Evolutionary conservation across 2,797 vertebrate genomes (phyloP), one percentile per base, ranked within the genome.

Genomic region (Limosa lapponica): DNA sequence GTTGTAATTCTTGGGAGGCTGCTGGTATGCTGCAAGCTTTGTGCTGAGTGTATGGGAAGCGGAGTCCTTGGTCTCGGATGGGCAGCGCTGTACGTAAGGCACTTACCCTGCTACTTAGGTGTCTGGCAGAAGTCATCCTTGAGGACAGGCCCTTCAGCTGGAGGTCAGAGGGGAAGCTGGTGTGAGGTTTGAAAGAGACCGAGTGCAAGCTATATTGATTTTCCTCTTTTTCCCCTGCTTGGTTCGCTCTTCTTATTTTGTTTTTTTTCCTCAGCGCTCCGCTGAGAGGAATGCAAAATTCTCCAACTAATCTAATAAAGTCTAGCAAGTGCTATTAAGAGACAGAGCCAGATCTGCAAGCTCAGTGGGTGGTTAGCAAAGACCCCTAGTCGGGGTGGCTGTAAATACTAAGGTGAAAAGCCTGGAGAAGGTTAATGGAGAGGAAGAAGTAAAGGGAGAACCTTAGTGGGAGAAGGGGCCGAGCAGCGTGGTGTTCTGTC

Each of bases 321-420:
- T 67, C 34, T 44, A 74, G 44, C 71, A 82, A 94, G 79, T 66
- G 87, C 87, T 96, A 5, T 94, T 87, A 82, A 81, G 88, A 82
- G 64, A 24, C 49, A 66, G 75, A 87, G 57, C 43, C 55, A 0
- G 0, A 6, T 65, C 82, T 70, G 74, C 54, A 27, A 51, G 59
- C 94, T 82, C 93, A 59, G 83, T 96, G 94, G 93, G 88, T 96
- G 74, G 71, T 48, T 92, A 78, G 79, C 52, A 66, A 71, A 94
- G 87, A 44, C 82, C 71, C 37, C 71, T 52, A 4, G 15, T 77
- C 0, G 0, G 28, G 58, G 20, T 77, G 58, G 66, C 66, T 71
- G 70, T 93, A 96, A 95, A 97, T 97, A 94, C 62, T 25, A n/a
- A 58, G 65, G 88, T 77, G 52, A 89, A 93, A 95, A 84, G 75